Percentiles rank a stretch among this genome's conserved stretches.
Evolutionary conservation across 1,140 invertebrate species (phyloP).

Genomic region (Euwallacea fornicatus): DNA sequence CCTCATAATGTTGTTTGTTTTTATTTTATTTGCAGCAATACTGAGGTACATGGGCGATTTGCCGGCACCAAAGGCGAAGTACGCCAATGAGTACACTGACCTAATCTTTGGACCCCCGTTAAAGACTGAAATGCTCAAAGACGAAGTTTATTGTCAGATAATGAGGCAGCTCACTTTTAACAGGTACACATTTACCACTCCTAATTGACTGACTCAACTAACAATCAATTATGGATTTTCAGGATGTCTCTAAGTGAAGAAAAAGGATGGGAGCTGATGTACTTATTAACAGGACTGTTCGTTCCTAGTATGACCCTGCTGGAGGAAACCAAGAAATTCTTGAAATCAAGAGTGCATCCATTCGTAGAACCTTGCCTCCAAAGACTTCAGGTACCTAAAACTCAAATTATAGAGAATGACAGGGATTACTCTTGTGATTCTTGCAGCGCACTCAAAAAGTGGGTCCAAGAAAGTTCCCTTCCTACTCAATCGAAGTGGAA

Average conservation of each 20-base stretch:
- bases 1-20: too few species aligned
- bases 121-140: constrained; percentile 76
- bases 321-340: constrained; percentile 68
- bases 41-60: constrained; percentile 97
- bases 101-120: constrained; percentile 82
- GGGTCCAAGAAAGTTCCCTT: constrained; percentile 82
- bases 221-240: constrained; percentile 37
- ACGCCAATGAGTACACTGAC: constrained; percentile 79
- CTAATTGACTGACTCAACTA: too few species aligned
- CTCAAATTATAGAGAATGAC: background rate
- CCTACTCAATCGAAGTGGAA: constrained; percentile 92
- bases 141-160: constrained; percentile 93
- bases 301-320: constrained; percentile 64
- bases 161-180: constrained; percentile 94
- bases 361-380: constrained; percentile 81
- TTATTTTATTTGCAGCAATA: constrained; percentile 62
- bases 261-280: constrained; percentile 91
- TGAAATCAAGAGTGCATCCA: constrained; percentile 76
- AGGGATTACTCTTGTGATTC: background rate
- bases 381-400: constrained; percentile 67
- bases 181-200: constrained; percentile 26
- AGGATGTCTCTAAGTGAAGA: constrained; percentile 79
- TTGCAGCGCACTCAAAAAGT: constrained; percentile 61
- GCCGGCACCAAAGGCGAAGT: constrained; percentile 71
- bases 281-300: constrained; percentile 86